Evolutionary conservation across 2,888 invertebrate genomes (phyloP).

Genomic region (Plagodis pulveraria): DNA sequence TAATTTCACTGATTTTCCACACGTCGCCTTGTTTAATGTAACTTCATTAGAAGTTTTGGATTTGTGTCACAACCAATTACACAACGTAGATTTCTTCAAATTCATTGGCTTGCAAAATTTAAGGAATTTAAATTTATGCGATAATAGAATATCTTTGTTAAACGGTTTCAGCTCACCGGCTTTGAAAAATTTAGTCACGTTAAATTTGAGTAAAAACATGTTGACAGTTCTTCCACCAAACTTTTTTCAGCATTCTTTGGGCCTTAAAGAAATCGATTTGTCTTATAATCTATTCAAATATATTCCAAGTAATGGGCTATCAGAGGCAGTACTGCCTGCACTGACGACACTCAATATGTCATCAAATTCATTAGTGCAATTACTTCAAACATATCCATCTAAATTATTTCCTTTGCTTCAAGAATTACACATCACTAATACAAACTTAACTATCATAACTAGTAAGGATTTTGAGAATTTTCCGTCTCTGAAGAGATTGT

Average conservation of each 20-base stretch:
- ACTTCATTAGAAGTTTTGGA: slow-evolving; percentile 90
- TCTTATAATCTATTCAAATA: slow-evolving; percentile 92
- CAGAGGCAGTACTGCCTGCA: slow-evolving; percentile 89
- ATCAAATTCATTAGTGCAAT: slow-evolving; percentile 90
- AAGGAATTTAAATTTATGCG: slow-evolving; percentile 89
- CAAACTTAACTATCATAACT: slow-evolving; percentile 92
- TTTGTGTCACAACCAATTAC: slow-evolving; percentile 88
- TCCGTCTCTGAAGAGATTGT: slow-evolving; percentile 90
- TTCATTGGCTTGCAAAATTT: slow-evolving; percentile 90
- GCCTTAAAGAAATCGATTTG: slow-evolving; percentile 90
- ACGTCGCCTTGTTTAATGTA: slow-evolving; percentile 90
- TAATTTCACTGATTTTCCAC: slow-evolving; percentile 90
- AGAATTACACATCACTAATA: slow-evolving; percentile 91
- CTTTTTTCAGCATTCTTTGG: slow-evolving; percentile 90
- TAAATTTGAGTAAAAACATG: slow-evolving; percentile 91
- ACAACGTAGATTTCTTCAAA: slow-evolving; percentile 90
- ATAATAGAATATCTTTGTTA: slow-evolving; percentile 90
- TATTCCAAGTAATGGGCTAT: slow-evolving; percentile 91
- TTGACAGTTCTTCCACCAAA: slow-evolving; percentile 91
- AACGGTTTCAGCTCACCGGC: slow-evolving; percentile 91
- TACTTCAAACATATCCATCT: slow-evolving; percentile 89
- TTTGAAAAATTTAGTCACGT: slow-evolving; percentile 88
- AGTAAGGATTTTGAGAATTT: slow-evolving; percentile 94
- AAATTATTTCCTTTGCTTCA: slow-evolving; percentile 91
- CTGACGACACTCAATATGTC: slow-evolving; percentile 92